A percentile compares a stretch with the other conserved stretches of the same genome.
Conservation (phyloP, 2,113 vertebrate species). For the Pongo pygmaeus region DNA sequence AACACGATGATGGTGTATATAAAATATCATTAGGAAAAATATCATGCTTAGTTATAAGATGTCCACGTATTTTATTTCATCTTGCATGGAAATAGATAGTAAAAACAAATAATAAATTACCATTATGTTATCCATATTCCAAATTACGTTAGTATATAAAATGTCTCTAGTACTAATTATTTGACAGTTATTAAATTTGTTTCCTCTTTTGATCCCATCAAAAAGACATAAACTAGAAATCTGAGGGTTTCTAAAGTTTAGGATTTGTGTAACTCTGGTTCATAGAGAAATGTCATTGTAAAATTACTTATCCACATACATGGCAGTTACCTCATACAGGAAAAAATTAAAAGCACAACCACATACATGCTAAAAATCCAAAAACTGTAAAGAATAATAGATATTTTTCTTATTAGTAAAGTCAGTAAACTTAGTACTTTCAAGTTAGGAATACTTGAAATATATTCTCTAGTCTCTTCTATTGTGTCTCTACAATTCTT, state of each 20-base stretch:
- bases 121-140: not conserved
- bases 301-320: not conserved
- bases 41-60: not conserved
- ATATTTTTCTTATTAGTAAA: not conserved
- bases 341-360: not conserved
- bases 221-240: not conserved
- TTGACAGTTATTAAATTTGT: not conserved
- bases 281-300: not conserved
- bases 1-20: not conserved
- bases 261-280: not conserved
- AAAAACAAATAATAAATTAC: not conserved
- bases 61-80: not conserved
- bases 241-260: not conserved
- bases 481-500: not conserved
- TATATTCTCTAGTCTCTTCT: not conserved
- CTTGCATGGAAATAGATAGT: not conserved
- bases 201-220: not conserved
- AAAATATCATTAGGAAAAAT: conserved; percentile 7
- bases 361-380: not conserved
- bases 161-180: not conserved
- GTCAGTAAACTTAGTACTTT: not conserved
- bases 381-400: not conserved
- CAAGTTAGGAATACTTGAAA: not conserved
- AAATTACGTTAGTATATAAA: not conserved
- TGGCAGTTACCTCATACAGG: not conserved